phyloP scores from a whole-genome alignment of 2,888 invertebrate genomes.

The Sinopyrophorus schimmeli region DNA sequence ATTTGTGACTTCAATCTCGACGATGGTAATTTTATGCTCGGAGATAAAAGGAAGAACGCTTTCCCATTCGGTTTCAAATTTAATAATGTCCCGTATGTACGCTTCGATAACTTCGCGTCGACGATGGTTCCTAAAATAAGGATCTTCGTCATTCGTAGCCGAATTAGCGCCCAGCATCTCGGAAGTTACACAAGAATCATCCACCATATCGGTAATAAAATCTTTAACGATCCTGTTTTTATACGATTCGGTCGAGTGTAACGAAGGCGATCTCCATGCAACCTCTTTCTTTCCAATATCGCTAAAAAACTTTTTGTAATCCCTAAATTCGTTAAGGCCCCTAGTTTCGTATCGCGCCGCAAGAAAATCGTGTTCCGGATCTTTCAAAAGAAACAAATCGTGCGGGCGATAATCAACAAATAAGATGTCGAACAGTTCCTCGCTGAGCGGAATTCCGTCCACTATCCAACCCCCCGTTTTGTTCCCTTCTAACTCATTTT shows the following conservation, averaged over 20 bases:
- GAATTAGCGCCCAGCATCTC: slow-evolving; percentile 12
- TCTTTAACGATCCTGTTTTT: slow-evolving; percentile 29
- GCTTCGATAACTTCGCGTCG: slow-evolving; percentile 2
- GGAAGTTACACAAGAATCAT: slow-evolving; percentile 1
- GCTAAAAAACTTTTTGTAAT: slow-evolving; percentile 46
- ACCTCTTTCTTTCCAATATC: slow-evolving; percentile 41
- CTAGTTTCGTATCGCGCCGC: slow-evolving; percentile 40
- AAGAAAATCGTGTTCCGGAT: slow-evolving; percentile 57
- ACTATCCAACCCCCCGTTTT: slow-evolving; percentile 62
- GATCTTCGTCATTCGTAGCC: slow-evolving; percentile 10
- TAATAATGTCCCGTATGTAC: slow-evolving; percentile 13
- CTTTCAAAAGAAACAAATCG: slow-evolving; percentile 60
- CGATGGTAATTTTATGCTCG: slow-evolving; percentile 34
- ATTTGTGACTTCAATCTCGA: slow-evolving; percentile 42
- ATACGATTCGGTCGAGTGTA: slow-evolving; percentile 31
- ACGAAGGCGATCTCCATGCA: slow-evolving; percentile 41
- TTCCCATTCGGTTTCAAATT: slow-evolving; percentile 37
- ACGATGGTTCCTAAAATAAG: slow-evolving; percentile 18
- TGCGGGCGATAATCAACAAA: slow-evolving; percentile 58
- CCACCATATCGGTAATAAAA: slow-evolving; percentile 34
- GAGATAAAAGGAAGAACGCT: slow-evolving; percentile 40
- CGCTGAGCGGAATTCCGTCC: slow-evolving; percentile 61
- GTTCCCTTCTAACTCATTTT: slow-evolving; percentile 45
- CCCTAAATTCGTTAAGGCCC: slow-evolving; percentile 39
- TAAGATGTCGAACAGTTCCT: slow-evolving; percentile 58